Conservation (phyloP, 2,888 invertebrate genomes). For the Clostera curtula region DNA sequence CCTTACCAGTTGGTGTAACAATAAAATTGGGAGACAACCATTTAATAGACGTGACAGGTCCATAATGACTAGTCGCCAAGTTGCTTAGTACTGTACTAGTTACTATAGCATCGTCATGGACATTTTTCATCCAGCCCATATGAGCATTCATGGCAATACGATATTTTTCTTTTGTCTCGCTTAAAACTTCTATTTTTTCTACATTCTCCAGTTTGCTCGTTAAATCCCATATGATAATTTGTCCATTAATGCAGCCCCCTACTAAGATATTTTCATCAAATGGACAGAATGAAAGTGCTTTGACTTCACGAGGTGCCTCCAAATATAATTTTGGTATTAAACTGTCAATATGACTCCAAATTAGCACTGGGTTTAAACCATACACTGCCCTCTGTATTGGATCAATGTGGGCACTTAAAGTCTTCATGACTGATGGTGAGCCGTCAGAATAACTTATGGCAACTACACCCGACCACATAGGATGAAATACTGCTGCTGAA, state of each 20-base stretch:
- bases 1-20: conserved; percentile 76
- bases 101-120: conserved; percentile 74
- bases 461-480: conserved; percentile 79
- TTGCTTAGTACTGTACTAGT: conserved; percentile 77
- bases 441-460: conserved; percentile 79
- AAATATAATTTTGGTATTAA: conserved; percentile 81
- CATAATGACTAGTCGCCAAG: conserved; percentile 76
- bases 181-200: conserved; percentile 77
- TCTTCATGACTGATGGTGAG: conserved; percentile 64
- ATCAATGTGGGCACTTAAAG: conserved; percentile 50
- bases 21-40: conserved; percentile 80
- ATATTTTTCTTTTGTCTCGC: conserved; percentile 78
- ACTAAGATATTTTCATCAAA: conserved; percentile 79
- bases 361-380: conserved; percentile 78
- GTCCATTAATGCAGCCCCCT: conserved; percentile 83
- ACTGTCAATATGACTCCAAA: conserved; percentile 85
- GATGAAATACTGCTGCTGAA: conserved; percentile 80
- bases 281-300: conserved; percentile 79
- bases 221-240: conserved; percentile 82
- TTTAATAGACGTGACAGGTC: conserved; percentile 76
- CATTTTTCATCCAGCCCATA: conserved; percentile 81
- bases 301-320: conserved; percentile 79
- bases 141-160: conserved; percentile 75
- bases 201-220: conserved; percentile 76
- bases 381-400: conserved; percentile 73